phyloP scores from a whole-genome alignment of 2,797 vertebrate species.

The Melanotaenia boesemani region DNA sequence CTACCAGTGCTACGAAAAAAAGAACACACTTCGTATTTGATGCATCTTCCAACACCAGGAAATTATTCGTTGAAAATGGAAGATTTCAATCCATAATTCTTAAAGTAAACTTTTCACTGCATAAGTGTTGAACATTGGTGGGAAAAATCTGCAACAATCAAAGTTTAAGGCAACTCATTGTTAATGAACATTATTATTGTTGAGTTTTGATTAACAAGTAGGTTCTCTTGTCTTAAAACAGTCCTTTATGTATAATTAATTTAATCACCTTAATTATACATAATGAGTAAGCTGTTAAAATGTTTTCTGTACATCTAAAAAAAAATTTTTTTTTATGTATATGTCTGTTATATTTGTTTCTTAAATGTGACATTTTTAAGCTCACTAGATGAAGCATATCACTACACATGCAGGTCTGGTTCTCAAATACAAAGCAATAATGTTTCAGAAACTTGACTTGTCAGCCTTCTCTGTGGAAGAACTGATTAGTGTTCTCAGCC shows the following conservation, averaged over 20 bases:
- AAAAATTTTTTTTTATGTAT: background rate
- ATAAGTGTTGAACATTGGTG: background rate
- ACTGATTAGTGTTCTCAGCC: slow-evolving; percentile 68
- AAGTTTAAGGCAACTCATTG: background rate
- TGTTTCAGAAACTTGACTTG: slow-evolving; percentile 24
- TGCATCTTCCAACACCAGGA: slow-evolving; percentile 85
- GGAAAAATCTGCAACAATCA: background rate
- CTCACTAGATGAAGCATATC: slow-evolving; percentile 9
- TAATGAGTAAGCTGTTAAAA: background rate
- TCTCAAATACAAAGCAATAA: slow-evolving; percentile 12
- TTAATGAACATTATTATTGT: background rate
- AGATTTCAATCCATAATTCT: background rate
- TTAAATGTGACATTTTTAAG: slow-evolving; percentile 5
- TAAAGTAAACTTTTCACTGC: background rate
- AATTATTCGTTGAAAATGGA: slow-evolving; percentile 59
- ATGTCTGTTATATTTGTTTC: background rate
- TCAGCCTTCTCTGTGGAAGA: slow-evolving; percentile 47
- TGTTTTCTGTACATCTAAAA: background rate
- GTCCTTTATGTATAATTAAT: background rate
- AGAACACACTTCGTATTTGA: slow-evolving; percentile 91
- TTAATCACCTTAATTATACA: background rate
- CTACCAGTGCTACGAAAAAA: slow-evolving; percentile 88
- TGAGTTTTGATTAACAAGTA: background rate
- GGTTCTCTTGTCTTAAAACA: background rate
- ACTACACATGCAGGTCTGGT: slow-evolving; percentile 6